These are phyloP conservation scores for Centrocercus urophasianus DNA, from an alignment of 2,113 vertebrate genomes.

Conservation along the genomic window DNA sequence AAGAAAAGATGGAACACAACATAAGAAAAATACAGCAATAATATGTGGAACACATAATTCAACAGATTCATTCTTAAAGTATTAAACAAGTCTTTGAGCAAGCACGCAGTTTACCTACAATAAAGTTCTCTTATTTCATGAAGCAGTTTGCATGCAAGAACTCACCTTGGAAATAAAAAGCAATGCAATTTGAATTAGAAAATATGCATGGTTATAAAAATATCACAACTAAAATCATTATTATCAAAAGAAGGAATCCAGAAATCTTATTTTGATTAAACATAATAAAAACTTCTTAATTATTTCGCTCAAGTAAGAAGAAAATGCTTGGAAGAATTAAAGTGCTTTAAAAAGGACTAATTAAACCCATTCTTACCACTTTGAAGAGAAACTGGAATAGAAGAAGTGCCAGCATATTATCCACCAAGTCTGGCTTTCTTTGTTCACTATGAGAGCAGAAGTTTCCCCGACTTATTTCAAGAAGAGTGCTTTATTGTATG, in stretches of 20 bases:
- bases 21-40: neutral
- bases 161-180: neutral
- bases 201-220: neutral
- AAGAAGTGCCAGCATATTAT: slow-evolving; percentile 33
- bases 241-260: neutral
- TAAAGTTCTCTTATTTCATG: neutral
- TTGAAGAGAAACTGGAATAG: slow-evolving; percentile 52
- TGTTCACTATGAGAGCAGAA: neutral
- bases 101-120: neutral
- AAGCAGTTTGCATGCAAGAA: neutral
- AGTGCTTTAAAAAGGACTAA: neutral
- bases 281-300: neutral
- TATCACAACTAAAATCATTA: neutral
- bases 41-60: neutral
- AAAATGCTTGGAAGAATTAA: neutral
- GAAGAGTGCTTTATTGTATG: neutral
- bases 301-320: neutral
- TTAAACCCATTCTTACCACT: slow-evolving; percentile 27
- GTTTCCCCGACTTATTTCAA: neutral
- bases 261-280: neutral
- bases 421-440: neutral
- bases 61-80: neutral
- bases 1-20: neutral
- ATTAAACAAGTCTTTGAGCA: neutral
- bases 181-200: neutral